Evolutionary conservation across 2,888 invertebrate species (phyloP).

Genomic region (Drosophila stalkeri): DNA sequence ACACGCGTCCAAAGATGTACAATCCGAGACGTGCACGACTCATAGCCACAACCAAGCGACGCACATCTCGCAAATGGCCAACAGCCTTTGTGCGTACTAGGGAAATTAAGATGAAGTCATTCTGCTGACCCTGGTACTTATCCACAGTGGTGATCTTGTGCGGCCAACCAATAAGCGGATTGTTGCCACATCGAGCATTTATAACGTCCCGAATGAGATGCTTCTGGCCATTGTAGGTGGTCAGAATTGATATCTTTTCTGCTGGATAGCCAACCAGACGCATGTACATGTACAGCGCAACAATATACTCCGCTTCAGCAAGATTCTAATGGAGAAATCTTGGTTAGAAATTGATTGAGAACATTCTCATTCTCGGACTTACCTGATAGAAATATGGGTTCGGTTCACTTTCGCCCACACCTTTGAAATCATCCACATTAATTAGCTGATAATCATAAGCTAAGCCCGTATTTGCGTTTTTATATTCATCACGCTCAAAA

Average conservation of each 20-base stretch:
- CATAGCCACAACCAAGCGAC: slow-evolving; percentile 98
- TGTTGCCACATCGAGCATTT: slow-evolving; percentile 95
- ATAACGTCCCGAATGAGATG: slow-evolving; percentile 98
- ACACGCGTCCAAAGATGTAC: slow-evolving; percentile 97
- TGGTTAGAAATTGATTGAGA: slow-evolving; percentile 4
- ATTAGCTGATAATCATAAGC: slow-evolving; percentile 96
- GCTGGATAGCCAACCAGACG: slow-evolving; percentile 98
- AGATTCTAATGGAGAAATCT: slow-evolving; percentile 87
- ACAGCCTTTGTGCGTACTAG: slow-evolving; percentile 98
- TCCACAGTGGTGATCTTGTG: slow-evolving; percentile 98
- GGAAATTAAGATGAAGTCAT: slow-evolving; percentile 98
- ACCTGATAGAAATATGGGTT: slow-evolving; percentile 99
- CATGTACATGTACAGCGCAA: slow-evolving; percentile 99
- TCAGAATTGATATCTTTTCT: slow-evolving; percentile 97
- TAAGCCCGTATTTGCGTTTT: slow-evolving; percentile 96
- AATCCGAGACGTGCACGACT: slow-evolving; percentile 98
- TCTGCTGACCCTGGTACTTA: slow-evolving; percentile 99
- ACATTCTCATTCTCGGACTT: slow-evolving; percentile 12
- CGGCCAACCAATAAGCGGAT: slow-evolving; percentile 97
- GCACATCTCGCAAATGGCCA: slow-evolving; percentile 98
- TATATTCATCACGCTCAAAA: slow-evolving; percentile 92
- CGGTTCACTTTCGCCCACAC: slow-evolving; percentile 98
- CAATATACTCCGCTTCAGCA: slow-evolving; percentile 97
- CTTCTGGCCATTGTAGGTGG: slow-evolving; percentile 99
- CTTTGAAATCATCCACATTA: slow-evolving; percentile 98